Percentiles rank a stretch among this genome's conserved stretches.
phyloP scores from a whole-genome alignment of 2,797 vertebrate genomes.

The Clarias pachynema region DNA sequence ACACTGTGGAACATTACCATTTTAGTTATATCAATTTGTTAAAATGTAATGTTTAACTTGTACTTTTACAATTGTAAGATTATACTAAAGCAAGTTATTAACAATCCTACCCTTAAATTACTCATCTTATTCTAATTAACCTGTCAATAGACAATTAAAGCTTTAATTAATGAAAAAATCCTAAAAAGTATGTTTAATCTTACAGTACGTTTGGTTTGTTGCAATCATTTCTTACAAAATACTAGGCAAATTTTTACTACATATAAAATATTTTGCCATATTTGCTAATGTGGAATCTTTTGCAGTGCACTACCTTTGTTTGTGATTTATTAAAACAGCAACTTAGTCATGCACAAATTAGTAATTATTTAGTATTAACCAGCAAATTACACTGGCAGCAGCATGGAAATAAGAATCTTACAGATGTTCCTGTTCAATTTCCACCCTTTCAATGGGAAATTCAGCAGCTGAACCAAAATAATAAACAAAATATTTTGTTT shows the following conservation, averaged over 20 bases:
- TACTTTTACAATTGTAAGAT: background rate
- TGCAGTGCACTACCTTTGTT: background rate
- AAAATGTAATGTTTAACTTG: background rate
- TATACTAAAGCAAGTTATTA: background rate
- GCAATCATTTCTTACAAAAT: background rate
- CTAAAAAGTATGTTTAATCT: background rate
- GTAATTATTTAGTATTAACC: background rate
- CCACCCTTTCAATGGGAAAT: background rate
- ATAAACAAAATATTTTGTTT: background rate
- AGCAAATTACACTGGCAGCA: background rate
- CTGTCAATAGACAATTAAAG: too few relatives aligned
- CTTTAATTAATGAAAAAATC: background rate
- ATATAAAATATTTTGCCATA: background rate
- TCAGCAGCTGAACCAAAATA: background rate
- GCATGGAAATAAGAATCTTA: background rate
- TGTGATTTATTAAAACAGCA: background rate
- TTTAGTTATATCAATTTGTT: background rate
- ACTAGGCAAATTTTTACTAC: background rate
- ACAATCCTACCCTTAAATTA: background rate
- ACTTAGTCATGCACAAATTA: background rate
- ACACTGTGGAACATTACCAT: background rate
- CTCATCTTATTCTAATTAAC: background rate
- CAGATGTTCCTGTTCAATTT: background rate
- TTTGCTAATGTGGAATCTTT: background rate
- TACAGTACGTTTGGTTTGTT: background rate